Base-by-base conservation (phyloP, 1,140 invertebrate species). In the Drosophila truncata region DNA sequence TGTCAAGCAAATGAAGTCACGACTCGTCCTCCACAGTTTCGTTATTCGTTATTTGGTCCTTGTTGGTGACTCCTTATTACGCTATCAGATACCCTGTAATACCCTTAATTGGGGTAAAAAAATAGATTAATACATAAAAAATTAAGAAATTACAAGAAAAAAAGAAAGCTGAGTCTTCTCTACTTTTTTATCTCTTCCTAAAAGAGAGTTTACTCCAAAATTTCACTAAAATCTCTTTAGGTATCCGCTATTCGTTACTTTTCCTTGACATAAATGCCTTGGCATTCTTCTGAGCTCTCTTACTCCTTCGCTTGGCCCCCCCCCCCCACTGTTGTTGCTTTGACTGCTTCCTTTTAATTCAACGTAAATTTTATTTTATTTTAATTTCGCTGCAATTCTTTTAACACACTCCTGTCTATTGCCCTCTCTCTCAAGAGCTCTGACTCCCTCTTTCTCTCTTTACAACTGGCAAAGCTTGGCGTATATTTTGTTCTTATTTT, bases 1-100 rank as follows among this genome's bases (percentile, higher is more conserved):
- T 91, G 87, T 91, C 87, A 83, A 75, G 88, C 81, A 91, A 91
- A 91, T 91, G 87, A 91, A 91, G 87, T 91, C 87, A 91, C 87
- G 84, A 87, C 78, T 87, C 66, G 81, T 69, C 71, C 70, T 74
- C 63, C 58, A 47, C 67, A 64, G 62, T 73, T 69, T 63, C 81
- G 58, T 83, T 83, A 75, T 83, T 83, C 80, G 64, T 84, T 83
- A 70, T 83, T 83, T 79, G 50, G 61, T 23, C 27, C 31, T 69
- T 50, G 44, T 42, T 50, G 52, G 63, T 59, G 42, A 11, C 44
- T 31, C 13, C 13, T 52, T 59, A 37, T 57, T 39, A 35, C 23
- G 63, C 50, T 33, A 71, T 47, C 52, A 33, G 69, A 58, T 60
- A 72, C 69, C 69, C 69, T 71, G 66, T 35, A 72, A n/a, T n/a